Evolutionary conservation across 2,113 vertebrate species (phyloP), one percentile per base, ranked within the genome.

Genomic region (Platycercus adscitus): DNA sequence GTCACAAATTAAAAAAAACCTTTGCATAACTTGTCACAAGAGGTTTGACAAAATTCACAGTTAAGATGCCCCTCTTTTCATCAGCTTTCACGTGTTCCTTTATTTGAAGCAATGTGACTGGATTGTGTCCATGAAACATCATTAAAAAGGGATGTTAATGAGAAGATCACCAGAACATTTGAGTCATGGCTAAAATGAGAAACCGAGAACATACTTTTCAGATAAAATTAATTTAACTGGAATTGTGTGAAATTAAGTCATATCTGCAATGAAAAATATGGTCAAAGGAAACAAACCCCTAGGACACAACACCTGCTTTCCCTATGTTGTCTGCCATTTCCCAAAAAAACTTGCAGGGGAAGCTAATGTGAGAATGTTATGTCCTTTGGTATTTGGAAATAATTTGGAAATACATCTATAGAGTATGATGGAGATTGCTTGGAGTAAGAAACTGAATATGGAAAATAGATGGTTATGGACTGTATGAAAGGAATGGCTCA

Each of bases 151-250:
- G 92, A 76, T 77, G 81, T 72, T 94, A 88, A 94, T 92, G 53
- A 95, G 71, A 93, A 87, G 91, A 96, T 93, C 86, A 92, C 31
- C 56, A 96, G 86, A 95, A 97, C 41, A 81, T 83, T 75, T 95
- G 91, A 97, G 73, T 97, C 94, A 96, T 82, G n/a, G 83, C 46
- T 96, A 95, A 94, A 82, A 93, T 58, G 56, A 94, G 58, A 96
- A 94, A 73, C 41, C 2, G 14, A 91, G 72, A 95, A 92, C 89
- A 77, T 75, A 28, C 73, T 96, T 87, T 53, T 52, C 55, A 95
- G 95, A 96, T 91, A 95, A 94, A 91, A 25, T 41, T 63, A 73
- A 89, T 85, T 95, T 94, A 44, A 91, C 73, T 91, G 39, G 52
- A 97, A 89, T 69, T 4, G 8, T 82, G 63, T 85, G 73, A 88